Conservation (phyloP, 2,797 vertebrate species). For the Lophius americanus region DNA sequence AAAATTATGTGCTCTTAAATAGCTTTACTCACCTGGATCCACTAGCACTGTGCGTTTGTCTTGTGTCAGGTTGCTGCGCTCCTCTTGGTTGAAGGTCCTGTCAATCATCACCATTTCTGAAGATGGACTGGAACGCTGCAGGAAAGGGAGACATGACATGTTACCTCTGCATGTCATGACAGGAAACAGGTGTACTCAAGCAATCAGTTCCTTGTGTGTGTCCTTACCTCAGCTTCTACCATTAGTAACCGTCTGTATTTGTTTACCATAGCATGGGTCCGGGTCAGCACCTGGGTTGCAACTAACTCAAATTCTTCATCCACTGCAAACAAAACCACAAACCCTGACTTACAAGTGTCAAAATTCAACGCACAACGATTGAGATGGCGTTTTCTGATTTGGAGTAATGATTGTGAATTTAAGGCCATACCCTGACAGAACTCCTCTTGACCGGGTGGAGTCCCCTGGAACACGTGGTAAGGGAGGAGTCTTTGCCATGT, state of each 20-base stretch:
- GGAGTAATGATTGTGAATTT: background rate
- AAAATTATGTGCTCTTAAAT: background rate
- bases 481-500: constrained; percentile 90
- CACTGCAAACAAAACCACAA: constrained; percentile 61
- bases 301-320: constrained; percentile 92
- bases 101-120: constrained; percentile 99
- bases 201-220: background rate
- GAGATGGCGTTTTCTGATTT: background rate
- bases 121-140: constrained; percentile 92
- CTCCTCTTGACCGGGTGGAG: constrained; percentile 88
- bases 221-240: constrained; percentile 93
- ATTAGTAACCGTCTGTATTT: constrained; percentile 95
- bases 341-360: background rate
- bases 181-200: background rate
- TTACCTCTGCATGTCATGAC: constrained; percentile 4
- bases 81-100: constrained; percentile 98
- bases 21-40: constrained; percentile 86
- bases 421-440: constrained; percentile 86
- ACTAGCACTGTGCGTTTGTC: constrained; percentile 94
- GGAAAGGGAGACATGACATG: constrained; percentile 6
- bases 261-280: constrained; percentile 95
- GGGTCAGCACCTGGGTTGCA: constrained; percentile 91
- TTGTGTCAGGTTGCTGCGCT: constrained; percentile 90
- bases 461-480: constrained; percentile 94
- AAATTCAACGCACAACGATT: background rate